phyloP scores from a whole-genome alignment of 2,113 vertebrate species.

The Myotis yumanensis region DNA sequence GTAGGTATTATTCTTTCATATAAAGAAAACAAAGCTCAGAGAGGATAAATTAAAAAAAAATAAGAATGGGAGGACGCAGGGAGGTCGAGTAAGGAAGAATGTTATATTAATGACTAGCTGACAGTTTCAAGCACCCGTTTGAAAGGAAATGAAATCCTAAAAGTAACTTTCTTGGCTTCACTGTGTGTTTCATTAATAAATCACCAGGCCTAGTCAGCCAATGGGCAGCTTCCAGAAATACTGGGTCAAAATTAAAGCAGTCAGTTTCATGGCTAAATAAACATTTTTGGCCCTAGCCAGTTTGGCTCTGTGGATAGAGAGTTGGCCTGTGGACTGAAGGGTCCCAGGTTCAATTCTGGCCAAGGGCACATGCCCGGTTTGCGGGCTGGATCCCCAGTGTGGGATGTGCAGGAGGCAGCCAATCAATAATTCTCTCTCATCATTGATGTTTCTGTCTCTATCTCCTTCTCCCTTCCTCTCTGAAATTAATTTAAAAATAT shows the following conservation, averaged over 20 bases:
- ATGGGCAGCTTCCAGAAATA: not conserved
- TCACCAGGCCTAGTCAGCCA: not conserved
- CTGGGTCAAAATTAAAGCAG: not conserved
- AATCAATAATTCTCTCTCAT: no score
- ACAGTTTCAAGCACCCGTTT: not conserved
- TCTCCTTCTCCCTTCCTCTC: no score
- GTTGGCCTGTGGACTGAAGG: no score
- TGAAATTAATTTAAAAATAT: no score
- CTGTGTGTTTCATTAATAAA: conserved; percentile 33
- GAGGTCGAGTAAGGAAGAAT: not conserved
- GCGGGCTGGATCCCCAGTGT: no score
- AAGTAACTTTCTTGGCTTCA: not conserved
- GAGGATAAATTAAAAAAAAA: not conserved
- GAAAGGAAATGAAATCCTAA: not conserved
- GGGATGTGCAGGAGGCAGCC: no score
- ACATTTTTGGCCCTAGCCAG: no score
- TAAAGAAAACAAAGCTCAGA: not conserved
- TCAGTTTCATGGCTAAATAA: no score
- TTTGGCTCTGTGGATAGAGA: no score
- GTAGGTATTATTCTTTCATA: not conserved
- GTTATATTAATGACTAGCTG: not conserved
- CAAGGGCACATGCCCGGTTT: no score
- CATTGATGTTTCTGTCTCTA: no score
- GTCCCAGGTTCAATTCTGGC: no score
- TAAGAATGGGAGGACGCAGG: not conserved